Evolutionary conservation across 2,797 vertebrate genomes (phyloP), one percentile per base, ranked within the genome.

Genomic region (Scolopax bukidnonensis): DNA sequence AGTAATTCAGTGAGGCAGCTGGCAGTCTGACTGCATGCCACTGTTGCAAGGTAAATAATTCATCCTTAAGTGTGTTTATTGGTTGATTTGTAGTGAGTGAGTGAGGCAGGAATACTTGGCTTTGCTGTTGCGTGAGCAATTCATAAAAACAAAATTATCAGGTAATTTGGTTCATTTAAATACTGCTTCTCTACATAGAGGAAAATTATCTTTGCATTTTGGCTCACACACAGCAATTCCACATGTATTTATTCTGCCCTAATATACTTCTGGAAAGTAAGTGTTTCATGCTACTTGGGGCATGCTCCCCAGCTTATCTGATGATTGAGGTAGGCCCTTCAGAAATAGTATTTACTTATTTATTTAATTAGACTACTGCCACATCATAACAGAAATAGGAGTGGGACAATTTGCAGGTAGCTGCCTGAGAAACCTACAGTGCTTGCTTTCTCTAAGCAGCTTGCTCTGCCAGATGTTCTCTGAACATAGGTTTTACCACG

Each of bases 91-190:
- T 16, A 90, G 76, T 47, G 93, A 93, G 81, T 24, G 64, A 91
- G 45, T 13, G 84, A 95, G 84, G 86, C 90, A 87, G 80, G 83
- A 94, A 53, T 61, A 70, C 75, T 84, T 96, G 92, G 88, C 83
- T 84, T 95, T 87, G 92, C 94, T 87, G 90, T 84, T 96, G 88
- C 28, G 3, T 57, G 81, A 90, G 91, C 91, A 89, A 93, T 91
- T 96, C 80, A 90, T 95, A 94, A 92, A 95, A 95, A 30, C 74
- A 90, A 95, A 96, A 95, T 95, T 89, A 93, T 86, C 19, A 21
- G 77, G 70, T 96, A 95, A 95, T 95, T 96, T 91, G 60, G 28
- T 93, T 96, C 71, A 83, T 94, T 97, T 96, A 71, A 93, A 90
- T 94, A 45, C 82, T 64, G 78, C 78, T 77, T 79, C 84, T 84